phyloP scores from a whole-genome alignment of 2,888 invertebrate genomes.

The Allophyes oxyacanthae region DNA sequence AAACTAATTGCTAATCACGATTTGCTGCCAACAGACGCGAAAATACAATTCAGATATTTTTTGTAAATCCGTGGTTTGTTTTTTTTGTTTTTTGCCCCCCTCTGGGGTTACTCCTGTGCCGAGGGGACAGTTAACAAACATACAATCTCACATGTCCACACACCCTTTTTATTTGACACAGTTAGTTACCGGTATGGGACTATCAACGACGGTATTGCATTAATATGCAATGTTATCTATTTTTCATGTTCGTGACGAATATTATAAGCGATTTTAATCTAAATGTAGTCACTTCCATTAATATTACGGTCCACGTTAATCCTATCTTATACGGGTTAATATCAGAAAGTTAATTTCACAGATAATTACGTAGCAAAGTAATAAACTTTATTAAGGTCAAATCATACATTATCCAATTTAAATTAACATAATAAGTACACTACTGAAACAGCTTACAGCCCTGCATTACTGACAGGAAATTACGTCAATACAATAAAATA shows the following conservation, averaged over 20 bases:
- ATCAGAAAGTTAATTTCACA: slow-evolving; percentile 54
- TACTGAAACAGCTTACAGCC: slow-evolving; percentile 9
- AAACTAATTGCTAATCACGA: too few species aligned
- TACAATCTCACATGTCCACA: too few species aligned
- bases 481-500: slow-evolving; percentile 39
- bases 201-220: too few species aligned
- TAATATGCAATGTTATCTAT: slow-evolving; percentile 8
- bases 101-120: too few species aligned
- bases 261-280: slow-evolving; percentile 31
- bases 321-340: slow-evolving; percentile 20
- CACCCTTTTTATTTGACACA: too few species aligned
- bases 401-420: slow-evolving; percentile 35
- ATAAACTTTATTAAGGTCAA: slow-evolving; percentile 35
- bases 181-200: too few species aligned
- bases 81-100: too few species aligned
- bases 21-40: too few species aligned
- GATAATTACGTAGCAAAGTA: slow-evolving; percentile 37
- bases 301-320: slow-evolving; percentile 14
- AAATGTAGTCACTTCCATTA: slow-evolving; percentile 15
- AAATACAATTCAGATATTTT: too few species aligned
- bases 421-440: slow-evolving; percentile 45
- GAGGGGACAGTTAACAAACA: too few species aligned
- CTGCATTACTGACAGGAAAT: slow-evolving; percentile 17
- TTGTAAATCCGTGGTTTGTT: too few species aligned
- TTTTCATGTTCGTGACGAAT: slow-evolving; percentile 26